phyloP scores from a whole-genome alignment of 2,113 vertebrate species.

The Syngnathus typhle region DNA sequence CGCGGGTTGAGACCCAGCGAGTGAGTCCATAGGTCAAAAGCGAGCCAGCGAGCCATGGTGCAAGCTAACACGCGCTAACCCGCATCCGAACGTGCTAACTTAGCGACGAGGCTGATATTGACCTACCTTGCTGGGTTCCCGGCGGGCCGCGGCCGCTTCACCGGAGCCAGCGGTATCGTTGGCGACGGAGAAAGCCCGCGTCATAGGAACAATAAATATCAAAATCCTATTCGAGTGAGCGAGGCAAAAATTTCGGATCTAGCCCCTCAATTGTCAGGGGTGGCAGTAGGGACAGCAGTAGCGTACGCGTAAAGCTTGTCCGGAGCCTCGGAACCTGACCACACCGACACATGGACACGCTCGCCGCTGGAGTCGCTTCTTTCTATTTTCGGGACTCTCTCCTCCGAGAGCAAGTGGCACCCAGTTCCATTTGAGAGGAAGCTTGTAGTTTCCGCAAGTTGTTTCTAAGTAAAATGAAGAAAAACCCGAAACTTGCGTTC shows the following conservation, averaged over 20 bases:
- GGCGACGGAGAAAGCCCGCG: background rate
- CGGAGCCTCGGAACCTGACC: background rate
- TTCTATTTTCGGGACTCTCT: background rate
- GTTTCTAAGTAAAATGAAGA: conserved; percentile 15
- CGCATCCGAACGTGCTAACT: background rate
- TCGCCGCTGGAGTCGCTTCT: background rate
- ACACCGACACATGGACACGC: background rate
- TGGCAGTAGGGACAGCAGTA: background rate
- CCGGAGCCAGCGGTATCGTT: background rate
- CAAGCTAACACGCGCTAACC: background rate
- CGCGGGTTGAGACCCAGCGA: background rate
- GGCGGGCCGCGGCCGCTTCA: background rate
- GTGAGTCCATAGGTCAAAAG: background rate
- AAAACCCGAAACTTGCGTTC: background rate
- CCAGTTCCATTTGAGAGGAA: background rate
- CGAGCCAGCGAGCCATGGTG: background rate
- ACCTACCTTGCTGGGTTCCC: background rate
- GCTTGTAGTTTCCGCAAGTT: background rate
- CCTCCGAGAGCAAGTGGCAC: conserved; percentile 5
- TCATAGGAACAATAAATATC: background rate
- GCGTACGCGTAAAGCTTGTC: background rate
- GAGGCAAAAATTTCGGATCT: background rate
- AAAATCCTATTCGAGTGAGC: conserved; percentile 1
- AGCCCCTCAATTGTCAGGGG: background rate
- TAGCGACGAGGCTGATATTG: background rate